Evolutionary conservation across 2,888 invertebrate genomes (phyloP), one percentile per base, ranked within the genome.

Genomic region (Tinea semifulvella): DNA sequence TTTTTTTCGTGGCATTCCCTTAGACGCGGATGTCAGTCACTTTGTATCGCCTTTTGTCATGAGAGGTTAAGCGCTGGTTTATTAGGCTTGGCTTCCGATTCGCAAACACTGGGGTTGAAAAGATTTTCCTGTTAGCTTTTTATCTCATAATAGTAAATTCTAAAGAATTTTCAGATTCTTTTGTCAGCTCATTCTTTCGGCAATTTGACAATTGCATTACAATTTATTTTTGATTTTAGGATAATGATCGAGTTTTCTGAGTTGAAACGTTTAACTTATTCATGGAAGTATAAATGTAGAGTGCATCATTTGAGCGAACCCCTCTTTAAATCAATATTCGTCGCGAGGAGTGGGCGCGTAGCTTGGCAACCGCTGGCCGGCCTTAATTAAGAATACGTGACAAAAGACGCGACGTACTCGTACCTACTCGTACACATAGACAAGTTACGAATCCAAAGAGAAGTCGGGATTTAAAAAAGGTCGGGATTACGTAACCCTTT

Each of bases 341-440:
- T 66, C 16, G 42, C 71, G 31, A 75, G 64, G 70, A 69, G 66
- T 63, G 65, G 73, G 17, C 10, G 72, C 36, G 75, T 67, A 60
- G 66, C 64, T 57, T 58, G 61, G 70, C 70, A 66, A 68, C 67
- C 64, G 63, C n/a, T 22, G 38, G 63, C 65, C 67, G 67, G 63
- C 68, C 67, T 82, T 82, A 82, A 81, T 82, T 82, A 82, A 79
- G 81, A 80, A 77, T 80, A 81, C 81, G 81, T 81, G 82, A 81
- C 79, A 81, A 82, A 81, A 81, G 81, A 80, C 71, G 77, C 72
- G 76, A 74, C 74, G 69, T 68, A 67, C 72, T 69, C 68, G 67
- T 71, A 74, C 74, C 68, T 68, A 67, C 72, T 69, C 68, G 67
- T 71, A 72, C 71, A 75, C 68, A 75, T 69, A 74, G 64, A 74